Conservation (phyloP, 2,113 vertebrate genomes). For the Prochilodus magdalenae region DNA sequence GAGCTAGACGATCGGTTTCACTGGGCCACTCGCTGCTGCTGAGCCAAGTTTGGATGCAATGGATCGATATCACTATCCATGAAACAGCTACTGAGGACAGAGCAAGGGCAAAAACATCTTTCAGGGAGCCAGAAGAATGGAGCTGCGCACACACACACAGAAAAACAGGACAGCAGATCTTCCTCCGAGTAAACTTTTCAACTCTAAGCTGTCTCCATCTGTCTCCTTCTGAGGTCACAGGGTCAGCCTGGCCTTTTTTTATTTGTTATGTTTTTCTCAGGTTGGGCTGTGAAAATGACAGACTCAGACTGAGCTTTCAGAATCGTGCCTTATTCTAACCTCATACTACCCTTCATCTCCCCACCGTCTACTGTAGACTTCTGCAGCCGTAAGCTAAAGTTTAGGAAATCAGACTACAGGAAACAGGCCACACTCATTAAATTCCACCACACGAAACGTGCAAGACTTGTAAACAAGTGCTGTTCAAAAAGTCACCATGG, state of each 20-base stretch:
- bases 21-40: conserved; percentile 10
- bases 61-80: conserved; percentile 42
- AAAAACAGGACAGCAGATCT: neutral
- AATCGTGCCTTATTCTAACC: neutral
- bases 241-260: conserved; percentile 15
- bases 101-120: neutral
- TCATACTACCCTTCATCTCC: neutral
- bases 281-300: neutral
- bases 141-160: neutral
- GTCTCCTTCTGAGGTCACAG: neutral
- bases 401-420: too few relatives aligned
- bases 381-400: neutral
- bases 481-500: too few relatives aligned
- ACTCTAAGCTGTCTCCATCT: neutral
- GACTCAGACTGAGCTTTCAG: neutral
- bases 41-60: conserved; percentile 16
- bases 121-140: neutral
- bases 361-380: neutral
- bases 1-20: conserved; percentile 39
- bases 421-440: too few relatives aligned
- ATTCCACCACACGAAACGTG: too few relatives aligned
- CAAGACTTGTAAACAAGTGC: too few relatives aligned
- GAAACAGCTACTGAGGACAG: neutral
- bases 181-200: neutral
- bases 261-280: neutral